A percentile compares a stretch with the other conserved stretches of the same genome.
phyloP scores from a whole-genome alignment of 2,113 vertebrate genomes.

The Xiphophorus hellerii region DNA sequence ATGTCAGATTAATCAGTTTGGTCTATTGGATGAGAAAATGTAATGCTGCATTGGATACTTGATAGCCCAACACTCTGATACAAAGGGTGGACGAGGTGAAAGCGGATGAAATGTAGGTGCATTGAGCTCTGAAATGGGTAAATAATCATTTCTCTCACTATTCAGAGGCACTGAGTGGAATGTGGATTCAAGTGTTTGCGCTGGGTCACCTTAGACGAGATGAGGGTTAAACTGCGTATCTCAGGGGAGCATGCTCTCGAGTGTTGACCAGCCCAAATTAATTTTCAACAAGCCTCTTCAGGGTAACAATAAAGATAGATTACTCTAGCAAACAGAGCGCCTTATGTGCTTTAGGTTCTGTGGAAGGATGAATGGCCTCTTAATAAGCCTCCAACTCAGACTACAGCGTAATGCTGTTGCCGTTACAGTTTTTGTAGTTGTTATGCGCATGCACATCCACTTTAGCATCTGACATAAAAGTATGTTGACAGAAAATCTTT shows the following conservation, averaged over 20 bases:
- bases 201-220: constrained; percentile 41
- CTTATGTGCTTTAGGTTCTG: constrained; percentile 39
- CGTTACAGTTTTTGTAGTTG: constrained; percentile 2
- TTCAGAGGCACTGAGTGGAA: constrained; percentile 60
- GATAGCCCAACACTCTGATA: constrained; percentile 18
- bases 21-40: not conserved
- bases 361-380: constrained; percentile 42
- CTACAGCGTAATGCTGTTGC: constrained; percentile 9
- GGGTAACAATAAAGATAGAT: constrained; percentile 68
- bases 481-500: constrained; percentile 44
- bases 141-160: constrained; percentile 62
- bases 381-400: constrained; percentile 25
- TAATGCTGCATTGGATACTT: constrained; percentile 32
- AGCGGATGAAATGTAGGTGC: constrained; percentile 54
- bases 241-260: constrained; percentile 70
- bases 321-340: constrained; percentile 47
- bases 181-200: constrained; percentile 48
- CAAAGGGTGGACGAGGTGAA: constrained; percentile 33
- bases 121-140: constrained; percentile 67
- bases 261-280: constrained; percentile 76
- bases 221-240: constrained; percentile 62
- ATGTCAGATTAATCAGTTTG: not conserved
- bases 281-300: constrained; percentile 76
- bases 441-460: constrained; percentile 3
- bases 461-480: constrained; percentile 39